Conservation (phyloP, 2,113 vertebrate genomes). For the Seriola rivoliana region DNA sequence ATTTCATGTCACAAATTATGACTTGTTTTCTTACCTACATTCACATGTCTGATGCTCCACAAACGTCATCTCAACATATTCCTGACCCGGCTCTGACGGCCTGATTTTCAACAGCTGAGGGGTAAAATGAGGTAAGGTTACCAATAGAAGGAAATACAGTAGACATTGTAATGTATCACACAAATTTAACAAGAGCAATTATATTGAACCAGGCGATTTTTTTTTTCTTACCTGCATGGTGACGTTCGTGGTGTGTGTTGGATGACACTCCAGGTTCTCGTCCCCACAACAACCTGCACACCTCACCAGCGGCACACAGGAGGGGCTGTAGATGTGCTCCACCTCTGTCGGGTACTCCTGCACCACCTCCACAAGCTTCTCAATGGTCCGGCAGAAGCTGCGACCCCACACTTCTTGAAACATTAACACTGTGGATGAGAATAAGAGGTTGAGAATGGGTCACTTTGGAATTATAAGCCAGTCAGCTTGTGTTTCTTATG, state of each 20-base stretch:
- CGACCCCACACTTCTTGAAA: conserved; percentile 95
- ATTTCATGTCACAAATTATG: conserved; percentile 40
- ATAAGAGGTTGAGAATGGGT: background rate
- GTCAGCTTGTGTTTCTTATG: background rate
- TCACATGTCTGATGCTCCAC: conserved; percentile 88
- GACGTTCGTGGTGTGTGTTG: conserved; percentile 86
- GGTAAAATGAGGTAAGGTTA: conserved; percentile 29
- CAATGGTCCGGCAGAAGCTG: conserved; percentile 93
- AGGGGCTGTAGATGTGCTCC: conserved; percentile 93
- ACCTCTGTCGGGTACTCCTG: conserved; percentile 91
- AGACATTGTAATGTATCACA: background rate
- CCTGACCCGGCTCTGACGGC: conserved; percentile 80
- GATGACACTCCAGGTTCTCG: conserved; percentile 91
- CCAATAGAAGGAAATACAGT: background rate
- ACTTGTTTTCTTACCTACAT: conserved; percentile 86
- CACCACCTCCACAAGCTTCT: conserved; percentile 91
- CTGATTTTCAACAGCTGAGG: conserved; percentile 86
- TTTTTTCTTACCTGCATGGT: conserved; percentile 91
- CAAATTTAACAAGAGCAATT: too few relatives aligned
- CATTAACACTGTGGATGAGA: conserved; percentile 85
- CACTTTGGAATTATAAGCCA: background rate
- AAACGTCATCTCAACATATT: conserved; percentile 88
- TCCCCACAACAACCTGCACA: conserved; percentile 95
- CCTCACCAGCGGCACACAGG: conserved; percentile 92
- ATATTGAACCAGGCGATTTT: background rate